A percentile compares a stretch with the other conserved stretches of the same genome.
phyloP scores from a whole-genome alignment of 1,140 invertebrate genomes.

The Pachyrhynchus sulphureomaculatus region DNA sequence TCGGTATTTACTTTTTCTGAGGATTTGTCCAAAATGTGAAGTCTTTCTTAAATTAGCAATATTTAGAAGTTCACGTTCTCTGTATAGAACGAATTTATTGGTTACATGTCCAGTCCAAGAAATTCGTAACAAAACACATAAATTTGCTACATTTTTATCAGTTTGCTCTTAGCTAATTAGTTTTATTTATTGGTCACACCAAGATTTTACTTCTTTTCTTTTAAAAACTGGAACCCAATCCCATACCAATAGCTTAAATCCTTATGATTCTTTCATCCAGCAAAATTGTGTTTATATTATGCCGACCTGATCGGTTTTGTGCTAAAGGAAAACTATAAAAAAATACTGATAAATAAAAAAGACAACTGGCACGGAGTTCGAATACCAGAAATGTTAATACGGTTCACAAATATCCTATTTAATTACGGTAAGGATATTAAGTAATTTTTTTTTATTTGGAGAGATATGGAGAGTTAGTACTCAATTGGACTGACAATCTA shows the following conservation, averaged over 20 bases:
- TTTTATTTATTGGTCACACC: no score
- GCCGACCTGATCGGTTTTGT: constrained; percentile 8
- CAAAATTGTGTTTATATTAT: not conserved
- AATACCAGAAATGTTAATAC: constrained; percentile 24
- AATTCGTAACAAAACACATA: no score
- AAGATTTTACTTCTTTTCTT: no score
- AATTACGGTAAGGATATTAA: constrained; percentile 36
- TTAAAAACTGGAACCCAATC: not conserved
- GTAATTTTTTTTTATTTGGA: constrained; percentile 19
- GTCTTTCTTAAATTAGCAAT: no score
- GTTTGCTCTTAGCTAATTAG: no score
- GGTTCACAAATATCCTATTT: constrained; percentile 42
- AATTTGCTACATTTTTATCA: no score
- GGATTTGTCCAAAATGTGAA: no score
- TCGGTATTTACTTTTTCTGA: no score
- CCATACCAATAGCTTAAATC: not conserved
- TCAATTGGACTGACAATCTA: constrained; percentile 6
- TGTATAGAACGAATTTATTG: no score
- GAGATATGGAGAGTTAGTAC: constrained; percentile 3
- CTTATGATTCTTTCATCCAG: not conserved
- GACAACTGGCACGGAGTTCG: not conserved
- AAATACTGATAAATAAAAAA: constrained; percentile 25
- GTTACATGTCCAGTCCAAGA: no score
- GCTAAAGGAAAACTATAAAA: constrained; percentile 12
- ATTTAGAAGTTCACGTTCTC: no score